Base-by-base conservation (phyloP, 2,113 vertebrate species). In the Tamias sibiricus region DNA sequence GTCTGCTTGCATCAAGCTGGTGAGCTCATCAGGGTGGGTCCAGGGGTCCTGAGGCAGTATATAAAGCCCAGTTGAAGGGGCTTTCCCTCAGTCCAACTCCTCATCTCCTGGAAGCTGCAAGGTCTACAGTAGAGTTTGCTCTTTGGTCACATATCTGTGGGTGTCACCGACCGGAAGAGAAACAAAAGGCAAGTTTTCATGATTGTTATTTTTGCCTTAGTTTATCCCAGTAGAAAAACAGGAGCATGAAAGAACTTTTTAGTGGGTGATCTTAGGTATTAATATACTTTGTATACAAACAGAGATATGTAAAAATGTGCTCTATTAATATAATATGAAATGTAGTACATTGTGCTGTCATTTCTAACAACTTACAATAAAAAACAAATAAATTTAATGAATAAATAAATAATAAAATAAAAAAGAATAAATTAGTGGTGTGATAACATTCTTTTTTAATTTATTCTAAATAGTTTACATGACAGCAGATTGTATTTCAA, bases 121-220 rank as follows among this genome's bases (percentile, higher is more conserved):
- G 1, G 17, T 30, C 47, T 42, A 2, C 2, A 16, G 47, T 30
- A 24, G 16, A 2, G 0, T 28, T 54, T 32, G 11, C 14, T 17
- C 40, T 32, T 22, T 1, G 1, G 22, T 13, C 13, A 37, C 12
- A 2, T 5, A 20, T 26, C 49, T 4, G 40, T 44, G 24, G 0
- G 0, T n/a, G 17, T 5, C 35, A 2, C 30, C 3, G 37, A 19
- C 26, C 11, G 17, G 1, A 5, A 90, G 3, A 42, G 40, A 5
- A 4, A 47, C 14, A 12, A 62, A 24, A 66, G 42, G 52, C 83
- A 8, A 11, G 20, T 90, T 59, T 54, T 35, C 6, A 24, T 47
- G 44, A 35, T 47, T 64, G 26, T 30, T 26, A 2, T 30, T 42
- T 66, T 44, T 80, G 14, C 8, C 17, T 66, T 40, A 6, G 42